These are phyloP conservation scores for Heterohyrax brucei DNA, from an alignment of 2,797 vertebrate genomes.

Conservation along the genomic window DNA sequence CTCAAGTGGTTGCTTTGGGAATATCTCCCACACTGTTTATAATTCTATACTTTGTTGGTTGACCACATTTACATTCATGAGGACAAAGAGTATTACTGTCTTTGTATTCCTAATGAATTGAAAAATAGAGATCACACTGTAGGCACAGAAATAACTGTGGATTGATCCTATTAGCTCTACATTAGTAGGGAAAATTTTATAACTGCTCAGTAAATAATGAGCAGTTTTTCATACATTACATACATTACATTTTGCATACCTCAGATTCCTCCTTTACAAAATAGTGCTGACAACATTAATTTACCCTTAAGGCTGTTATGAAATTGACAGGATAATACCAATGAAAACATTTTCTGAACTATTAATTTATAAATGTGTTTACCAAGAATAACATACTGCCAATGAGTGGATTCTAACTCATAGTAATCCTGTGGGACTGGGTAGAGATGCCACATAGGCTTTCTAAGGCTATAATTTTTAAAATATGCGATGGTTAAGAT, in stretches of 20 bases:
- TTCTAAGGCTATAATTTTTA: no score
- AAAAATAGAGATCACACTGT: no score
- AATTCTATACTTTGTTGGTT: not conserved
- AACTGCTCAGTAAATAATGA: not conserved
- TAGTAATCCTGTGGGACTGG: no score
- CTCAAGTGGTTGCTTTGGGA: not conserved
- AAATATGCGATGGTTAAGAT: no score
- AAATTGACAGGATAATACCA: not conserved
- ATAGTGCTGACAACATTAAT: not conserved
- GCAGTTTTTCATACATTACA: no score
- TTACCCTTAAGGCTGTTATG: not conserved
- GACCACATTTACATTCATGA: not conserved
- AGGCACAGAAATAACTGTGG: not conserved
- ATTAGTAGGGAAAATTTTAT: not conserved
- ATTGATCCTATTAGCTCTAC: not conserved
- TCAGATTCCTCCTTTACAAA: not conserved
- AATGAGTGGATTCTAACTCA: no score
- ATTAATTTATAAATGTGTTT: not conserved
- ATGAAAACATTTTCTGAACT: not conserved
- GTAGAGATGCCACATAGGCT: no score
- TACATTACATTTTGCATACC: not conserved
- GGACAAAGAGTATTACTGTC: not conserved
- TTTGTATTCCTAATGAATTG: not conserved
- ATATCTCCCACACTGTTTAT: not conserved
- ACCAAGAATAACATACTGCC: no score